phyloP scores from a whole-genome alignment of 2,797 vertebrate species.

The Sebastes goodei region DNA sequence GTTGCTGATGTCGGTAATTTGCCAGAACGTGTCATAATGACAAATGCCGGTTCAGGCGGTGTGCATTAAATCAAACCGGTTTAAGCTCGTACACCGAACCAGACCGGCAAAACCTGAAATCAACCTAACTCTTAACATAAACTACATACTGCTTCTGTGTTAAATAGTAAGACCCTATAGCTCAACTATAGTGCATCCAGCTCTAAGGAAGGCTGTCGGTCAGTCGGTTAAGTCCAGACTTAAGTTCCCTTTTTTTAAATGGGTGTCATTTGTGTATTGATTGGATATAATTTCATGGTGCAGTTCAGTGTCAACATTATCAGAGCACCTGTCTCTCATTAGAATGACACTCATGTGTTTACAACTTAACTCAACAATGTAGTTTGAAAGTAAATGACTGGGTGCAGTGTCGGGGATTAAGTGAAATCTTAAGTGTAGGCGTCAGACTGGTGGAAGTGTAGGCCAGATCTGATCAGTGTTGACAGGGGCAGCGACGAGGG shows the following conservation, averaged over 20 bases:
- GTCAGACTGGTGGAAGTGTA: conserved; percentile 1
- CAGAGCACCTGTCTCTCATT: neutral
- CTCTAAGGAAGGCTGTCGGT: neutral
- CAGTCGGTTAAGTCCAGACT: neutral
- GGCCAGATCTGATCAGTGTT: conserved; percentile 4
- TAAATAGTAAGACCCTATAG: neutral
- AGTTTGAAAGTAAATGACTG: conserved; percentile 1
- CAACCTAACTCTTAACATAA: fast-evolving
- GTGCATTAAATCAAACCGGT: neutral
- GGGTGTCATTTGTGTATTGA: neutral
- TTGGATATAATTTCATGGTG: neutral
- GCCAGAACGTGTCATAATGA: no score
- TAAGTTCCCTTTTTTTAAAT: neutral
- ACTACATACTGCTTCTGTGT: neutral
- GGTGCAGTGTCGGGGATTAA: conserved; percentile 10
- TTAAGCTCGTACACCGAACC: neutral
- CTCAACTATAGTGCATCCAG: neutral
- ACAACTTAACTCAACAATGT: neutral
- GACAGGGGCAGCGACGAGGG: neutral
- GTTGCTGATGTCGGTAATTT: no score
- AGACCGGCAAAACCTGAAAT: neutral
- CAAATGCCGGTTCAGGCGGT: neutral
- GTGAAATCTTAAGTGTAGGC: conserved; percentile 9
- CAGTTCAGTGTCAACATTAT: neutral
- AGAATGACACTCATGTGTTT: neutral